Conservation (phyloP, 2,888 invertebrate species). For the Clistopyga incitator region DNA sequence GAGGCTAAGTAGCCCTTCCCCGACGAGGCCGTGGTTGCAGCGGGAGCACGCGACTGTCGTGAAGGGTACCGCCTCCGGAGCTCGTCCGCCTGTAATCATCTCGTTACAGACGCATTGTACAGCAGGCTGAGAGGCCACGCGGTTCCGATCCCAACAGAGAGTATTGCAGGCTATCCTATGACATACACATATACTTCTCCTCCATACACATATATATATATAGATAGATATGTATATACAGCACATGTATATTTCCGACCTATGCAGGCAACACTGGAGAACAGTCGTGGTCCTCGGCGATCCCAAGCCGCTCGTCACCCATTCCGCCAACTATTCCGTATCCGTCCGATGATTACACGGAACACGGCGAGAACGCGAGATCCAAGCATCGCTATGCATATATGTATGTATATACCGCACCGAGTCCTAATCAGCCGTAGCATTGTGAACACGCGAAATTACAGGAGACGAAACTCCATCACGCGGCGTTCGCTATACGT, state of each 20-base stretch:
- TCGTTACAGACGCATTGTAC: conserved; percentile 81
- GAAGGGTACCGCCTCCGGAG: conserved; percentile 59
- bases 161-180: conserved; percentile 33
- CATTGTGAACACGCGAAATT: conserved; percentile 79
- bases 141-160: conserved; percentile 35
- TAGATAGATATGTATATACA: not conserved
- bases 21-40: conserved; percentile 1
- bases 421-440: conserved; percentile 77
- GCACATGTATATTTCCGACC: not conserved
- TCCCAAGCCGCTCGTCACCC: conserved; percentile 16
- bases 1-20: not conserved
- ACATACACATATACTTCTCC: not conserved
- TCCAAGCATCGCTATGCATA: conserved; percentile 26
- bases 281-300: conserved; percentile 38
- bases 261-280: conserved; percentile 14
- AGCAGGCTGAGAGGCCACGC: conserved; percentile 32
- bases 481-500: conserved; percentile 48
- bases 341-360: conserved; percentile 60
- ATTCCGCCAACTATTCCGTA: conserved; percentile 43
- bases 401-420: conserved; percentile 35
- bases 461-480: conserved; percentile 71
- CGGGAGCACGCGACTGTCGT: not conserved
- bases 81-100: conserved; percentile 80
- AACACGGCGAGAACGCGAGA: conserved; percentile 39
- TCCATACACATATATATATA: not conserved